Base-by-base conservation (phyloP, 2,113 vertebrate species). In the Danionella cerebrum region DNA sequence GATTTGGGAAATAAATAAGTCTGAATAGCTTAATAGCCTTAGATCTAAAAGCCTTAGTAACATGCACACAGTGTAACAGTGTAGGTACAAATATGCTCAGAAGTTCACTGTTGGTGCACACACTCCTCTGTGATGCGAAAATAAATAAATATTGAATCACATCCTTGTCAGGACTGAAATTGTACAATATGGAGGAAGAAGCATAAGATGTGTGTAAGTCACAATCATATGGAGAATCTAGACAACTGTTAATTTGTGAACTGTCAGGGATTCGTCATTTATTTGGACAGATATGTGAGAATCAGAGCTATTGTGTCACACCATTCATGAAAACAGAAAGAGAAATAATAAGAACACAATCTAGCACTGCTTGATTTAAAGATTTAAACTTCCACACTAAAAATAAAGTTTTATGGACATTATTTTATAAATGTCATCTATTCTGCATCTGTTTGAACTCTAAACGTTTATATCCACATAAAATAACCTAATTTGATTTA, bases 21-120 rank as follows among this genome's bases (percentile, higher is more conserved):
- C 44, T 51, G 35, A 52, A 60, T 36, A 52, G 35, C 50, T 12
- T 33, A 52, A 60, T 36, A 52, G 35, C 50, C 16, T 33, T 45
- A 31, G 51, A 38, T 63, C 59, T 47, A 35, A 48, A 63, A 63
- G 24, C 18, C 59, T 45, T 63, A 41, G 48, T 63, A 63, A 48
- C 42, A 63, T 14, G 27, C 59, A 63, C 59, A 63, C 48, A 44
- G 59, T 63, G 59, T 63, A 63, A 63, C 48, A 44, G 59, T 63
- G 59, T 63, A 63, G 48, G 59, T 48, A 63, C 59, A 63, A 48
- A 64, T 64, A 44, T 64, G 42, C 36, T 64, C 29, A 35, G 44
- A 60, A 45, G 58, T 41, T 60, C 25, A 45, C 58, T 64, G 27
- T 64, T 64, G 60, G 60, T n/a, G n/a, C 60, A 35, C 60, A n/a